Base-by-base conservation (phyloP, 2,888 invertebrate species). In the Chrysolina oricalcia region DNA sequence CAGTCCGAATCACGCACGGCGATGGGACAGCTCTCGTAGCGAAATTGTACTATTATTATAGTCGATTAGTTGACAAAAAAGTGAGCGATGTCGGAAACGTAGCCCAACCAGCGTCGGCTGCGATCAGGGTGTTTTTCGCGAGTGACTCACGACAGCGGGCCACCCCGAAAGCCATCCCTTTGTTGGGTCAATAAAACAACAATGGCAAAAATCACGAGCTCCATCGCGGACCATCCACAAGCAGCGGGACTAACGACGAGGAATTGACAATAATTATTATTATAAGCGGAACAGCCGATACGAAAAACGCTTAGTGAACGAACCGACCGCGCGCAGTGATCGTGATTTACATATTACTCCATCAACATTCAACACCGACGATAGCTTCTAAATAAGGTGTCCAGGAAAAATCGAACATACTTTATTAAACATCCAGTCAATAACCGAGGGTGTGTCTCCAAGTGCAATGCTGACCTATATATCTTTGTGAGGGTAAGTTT, bases 391-490 rank as follows among this genome's bases (percentile, higher is more conserved):
- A 23, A 17, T n/a, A 35, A 59, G 59, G 59, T 35, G 59, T 19
- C 10, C 9, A 59, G n/a, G 35, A 59, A 59, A n/a, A 59, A 27
- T 59, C 17, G 59, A 59, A 46, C 41, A 62, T 15, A 17, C 46
- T 73, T 75, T 64, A 41, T 70, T 78, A 72, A 56, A 11, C 43
- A 70, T 71, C 64, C 63, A 77, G 76, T 77, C 78, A 76, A 78
- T 78, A 77, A 72, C 59, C 17, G 79, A 74, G 79, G 79, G 79
- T 77, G 79, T 79, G 79, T 79, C 79, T 65, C 59, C 63, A 46
- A 68, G 23, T 75, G 76, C 75, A 73, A 77, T 77, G 79, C 56
- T 79, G 79, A 79, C 79, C 79, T 75, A 79, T 70, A 74, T 79
- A 77, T 74, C 70, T 73, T 67, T 73, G 73, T 72, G 67, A 71